Evolutionary conservation across 2,113 vertebrate species (phyloP), one percentile per base, ranked within the genome.

Genomic region (Ancistrus triradiatus): DNA sequence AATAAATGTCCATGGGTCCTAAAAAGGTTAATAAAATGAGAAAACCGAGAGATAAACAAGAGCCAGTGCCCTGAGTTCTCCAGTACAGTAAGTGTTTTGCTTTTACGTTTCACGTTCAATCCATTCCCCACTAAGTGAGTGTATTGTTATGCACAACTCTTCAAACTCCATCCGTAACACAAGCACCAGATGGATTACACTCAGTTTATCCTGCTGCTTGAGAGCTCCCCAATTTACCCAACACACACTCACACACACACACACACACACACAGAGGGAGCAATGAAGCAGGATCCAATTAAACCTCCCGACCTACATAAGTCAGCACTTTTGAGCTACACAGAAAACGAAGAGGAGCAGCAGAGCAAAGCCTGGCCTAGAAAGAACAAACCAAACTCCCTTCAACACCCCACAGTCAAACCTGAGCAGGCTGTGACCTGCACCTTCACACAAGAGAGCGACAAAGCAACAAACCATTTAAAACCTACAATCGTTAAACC

Each of bases 291-390:
- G 56, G 66, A 68, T 68, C 70, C 46, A 64, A 73, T 70, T 75
- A 69, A 72, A 77, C 63, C 38, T 66, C 25, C 46, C 38, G 63
- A 75, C 63, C 71, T 58, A 68, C 70, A 79, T 67, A 76, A 52
- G 48, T 66, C 59, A 11, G 43, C 58, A 48, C 47, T 56, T 49
- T 61, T 66, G 10, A 58, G 28, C 25, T 31, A 6, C 2, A 27
- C 31, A 9, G 38, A 59, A 19, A 24, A 22, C 10, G 2, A 13
- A 11, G 8, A 22, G 7, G 1, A 7, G 18, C 13, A 63, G 33
- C 21, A 40, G 15, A n/a, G n/a, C n/a, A n/a, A n/a, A n/a, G 15
- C 9, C 9, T 17, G n/a, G n/a, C 3, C 5, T 13, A 7, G 1
- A 21, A 7, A 22, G 22, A 28, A 37, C 35, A 37, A 37, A 37